Evolutionary conservation across 2,113 vertebrate species (phyloP).

Genomic region (Gymnocephalus cernua): DNA sequence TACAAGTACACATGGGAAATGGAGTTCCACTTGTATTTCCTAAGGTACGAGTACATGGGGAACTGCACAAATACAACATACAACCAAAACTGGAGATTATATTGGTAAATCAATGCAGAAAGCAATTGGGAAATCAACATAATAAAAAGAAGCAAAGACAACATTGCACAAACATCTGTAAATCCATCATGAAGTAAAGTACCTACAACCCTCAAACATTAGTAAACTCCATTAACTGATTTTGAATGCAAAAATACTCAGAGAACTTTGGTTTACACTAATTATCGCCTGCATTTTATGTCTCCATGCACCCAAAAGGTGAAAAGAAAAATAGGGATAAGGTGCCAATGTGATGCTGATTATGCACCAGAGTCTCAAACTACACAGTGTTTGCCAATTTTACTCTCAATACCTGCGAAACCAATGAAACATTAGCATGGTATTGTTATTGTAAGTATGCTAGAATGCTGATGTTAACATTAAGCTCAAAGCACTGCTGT

Average conservation of each 20-base stretch:
- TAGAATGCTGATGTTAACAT: neutral
- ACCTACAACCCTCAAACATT: neutral
- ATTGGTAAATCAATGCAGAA: neutral
- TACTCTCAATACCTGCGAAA: neutral
- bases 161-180: neutral
- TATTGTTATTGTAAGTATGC: neutral
- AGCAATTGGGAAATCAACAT: neutral
- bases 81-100: neutral
- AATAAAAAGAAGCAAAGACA: neutral
- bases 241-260: neutral
- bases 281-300: conserved; percentile 25
- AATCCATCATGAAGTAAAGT: neutral
- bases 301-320: neutral
- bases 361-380: neutral
- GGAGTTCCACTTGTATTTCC: neutral
- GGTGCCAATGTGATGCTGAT: conserved; percentile 15
- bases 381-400: neutral
- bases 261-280: neutral
- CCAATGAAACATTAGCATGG: neutral
- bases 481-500: neutral
- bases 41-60: neutral
- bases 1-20: conserved; percentile 9
- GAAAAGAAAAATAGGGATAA: conserved; percentile 12
- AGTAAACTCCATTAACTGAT: neutral
- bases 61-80: neutral